Evolutionary conservation across 2,113 vertebrate genomes (phyloP).

Genomic region (Datnioides undecimradiatus): DNA sequence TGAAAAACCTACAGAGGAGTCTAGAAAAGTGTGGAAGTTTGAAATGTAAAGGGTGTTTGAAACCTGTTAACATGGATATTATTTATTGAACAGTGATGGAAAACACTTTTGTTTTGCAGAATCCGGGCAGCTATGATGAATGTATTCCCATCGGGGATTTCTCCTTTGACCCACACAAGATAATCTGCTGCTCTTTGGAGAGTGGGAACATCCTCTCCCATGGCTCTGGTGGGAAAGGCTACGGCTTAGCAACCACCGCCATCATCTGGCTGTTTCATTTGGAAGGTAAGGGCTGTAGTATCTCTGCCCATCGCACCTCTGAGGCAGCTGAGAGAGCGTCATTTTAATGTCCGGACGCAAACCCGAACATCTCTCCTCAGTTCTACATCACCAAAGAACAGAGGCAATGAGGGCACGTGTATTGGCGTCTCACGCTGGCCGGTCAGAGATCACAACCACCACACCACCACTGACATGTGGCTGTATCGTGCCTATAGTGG

Average conservation of each 20-base stretch:
- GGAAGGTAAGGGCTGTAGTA: constrained; percentile 80
- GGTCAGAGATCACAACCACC: constrained; percentile 86
- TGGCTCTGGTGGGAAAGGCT: constrained; percentile 87
- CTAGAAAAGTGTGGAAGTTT: too few species aligned
- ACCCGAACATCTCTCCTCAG: constrained; percentile 56
- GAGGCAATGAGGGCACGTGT: constrained; percentile 87
- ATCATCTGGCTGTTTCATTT: constrained; percentile 87
- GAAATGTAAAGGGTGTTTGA: too few species aligned
- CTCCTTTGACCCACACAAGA: constrained; percentile 87
- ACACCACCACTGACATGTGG: constrained; percentile 89
- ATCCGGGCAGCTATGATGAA: constrained; percentile 80
- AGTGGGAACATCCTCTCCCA: constrained; percentile 86
- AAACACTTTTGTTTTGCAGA: constrained; percentile 56
- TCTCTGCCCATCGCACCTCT: too few species aligned
- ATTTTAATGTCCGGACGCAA: not conserved
- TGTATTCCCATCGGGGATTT: constrained; percentile 87
- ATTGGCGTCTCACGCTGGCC: constrained; percentile 87
- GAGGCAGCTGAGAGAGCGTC: not conserved
- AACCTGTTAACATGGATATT: too few species aligned
- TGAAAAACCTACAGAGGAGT: too few species aligned
- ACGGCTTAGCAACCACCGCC: constrained; percentile 85
- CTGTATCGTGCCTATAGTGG: constrained; percentile 88
- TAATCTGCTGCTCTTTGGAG: constrained; percentile 85
- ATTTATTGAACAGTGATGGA: not conserved
- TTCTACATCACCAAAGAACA: constrained; percentile 86